Percentiles rank a stretch among this genome's conserved stretches.
Conservation (phyloP, 1,140 invertebrate species). For the Portunus trituberculatus region DNA sequence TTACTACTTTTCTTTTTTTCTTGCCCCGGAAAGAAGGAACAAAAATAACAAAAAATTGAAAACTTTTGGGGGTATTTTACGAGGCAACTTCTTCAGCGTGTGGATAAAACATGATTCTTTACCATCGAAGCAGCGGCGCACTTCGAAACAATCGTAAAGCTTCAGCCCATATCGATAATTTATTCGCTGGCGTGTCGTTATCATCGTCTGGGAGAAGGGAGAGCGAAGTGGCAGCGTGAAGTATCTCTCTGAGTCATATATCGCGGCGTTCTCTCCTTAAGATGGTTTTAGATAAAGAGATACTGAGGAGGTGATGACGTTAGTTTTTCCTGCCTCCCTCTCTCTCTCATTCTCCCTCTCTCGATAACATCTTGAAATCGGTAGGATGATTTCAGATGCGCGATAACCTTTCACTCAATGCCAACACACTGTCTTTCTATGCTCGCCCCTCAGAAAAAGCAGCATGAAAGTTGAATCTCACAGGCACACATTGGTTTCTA, state of each 20-base stretch:
- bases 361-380: too few species aligned
- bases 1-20: background rate
- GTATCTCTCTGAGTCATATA: background rate
- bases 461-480: too few species aligned
- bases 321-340: background rate
- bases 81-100: background rate
- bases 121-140: background rate
- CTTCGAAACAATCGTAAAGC: background rate
- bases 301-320: background rate
- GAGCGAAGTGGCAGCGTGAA: background rate
- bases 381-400: too few species aligned
- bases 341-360: too few species aligned
- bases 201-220: background rate
- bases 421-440: too few species aligned
- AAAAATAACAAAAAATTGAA: background rate
- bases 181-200: background rate
- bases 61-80: background rate
- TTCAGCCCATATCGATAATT: background rate
- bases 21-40: background rate
- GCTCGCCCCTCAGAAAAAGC: too few species aligned
- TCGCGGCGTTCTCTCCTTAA: too few species aligned
- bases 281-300: background rate
- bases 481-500: too few species aligned
- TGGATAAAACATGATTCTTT: conserved; percentile 14
- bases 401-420: too few species aligned